These are phyloP conservation scores for Toxotes lorentzi DNA, from an alignment of 2,797 vertebrate species.

Conservation along the genomic window DNA sequence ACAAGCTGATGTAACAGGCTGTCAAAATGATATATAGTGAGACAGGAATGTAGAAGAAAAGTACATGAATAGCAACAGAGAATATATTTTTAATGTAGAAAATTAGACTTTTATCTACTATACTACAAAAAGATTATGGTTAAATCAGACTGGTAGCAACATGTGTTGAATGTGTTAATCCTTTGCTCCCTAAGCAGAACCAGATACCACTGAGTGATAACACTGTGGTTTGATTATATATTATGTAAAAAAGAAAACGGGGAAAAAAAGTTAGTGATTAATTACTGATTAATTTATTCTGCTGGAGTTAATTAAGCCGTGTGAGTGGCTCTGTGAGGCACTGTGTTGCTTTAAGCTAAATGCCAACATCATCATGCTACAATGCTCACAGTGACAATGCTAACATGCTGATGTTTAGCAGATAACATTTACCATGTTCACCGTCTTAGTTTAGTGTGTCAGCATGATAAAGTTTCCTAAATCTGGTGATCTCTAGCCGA, in stretches of 20 bases:
- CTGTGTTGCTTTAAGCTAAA: background rate
- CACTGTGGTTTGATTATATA: background rate
- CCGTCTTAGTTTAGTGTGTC: background rate
- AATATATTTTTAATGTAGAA: slow-evolving; percentile 33
- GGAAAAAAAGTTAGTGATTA: too few species aligned
- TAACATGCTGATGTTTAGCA: background rate
- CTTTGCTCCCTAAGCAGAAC: slow-evolving; percentile 6
- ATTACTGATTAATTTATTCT: background rate
- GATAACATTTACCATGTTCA: background rate
- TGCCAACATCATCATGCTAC: background rate
- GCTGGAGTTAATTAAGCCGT: background rate
- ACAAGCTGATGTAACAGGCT: slow-evolving; percentile 73
- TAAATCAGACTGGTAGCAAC: background rate
- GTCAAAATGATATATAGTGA: slow-evolving; percentile 62
- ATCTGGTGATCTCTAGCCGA: background rate
- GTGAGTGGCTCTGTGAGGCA: background rate
- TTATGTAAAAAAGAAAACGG: too few species aligned
- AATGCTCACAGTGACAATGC: background rate
- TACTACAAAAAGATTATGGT: background rate
- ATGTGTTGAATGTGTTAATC: background rate
- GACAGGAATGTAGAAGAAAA: slow-evolving; percentile 13
- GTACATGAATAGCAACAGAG: slow-evolving; percentile 11
- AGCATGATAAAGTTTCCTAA: background rate
- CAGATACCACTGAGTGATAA: background rate
- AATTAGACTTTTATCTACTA: slow-evolving; percentile 22